Conservation (phyloP, 2,888 invertebrate genomes). For the Hydraecia micacea region DNA sequence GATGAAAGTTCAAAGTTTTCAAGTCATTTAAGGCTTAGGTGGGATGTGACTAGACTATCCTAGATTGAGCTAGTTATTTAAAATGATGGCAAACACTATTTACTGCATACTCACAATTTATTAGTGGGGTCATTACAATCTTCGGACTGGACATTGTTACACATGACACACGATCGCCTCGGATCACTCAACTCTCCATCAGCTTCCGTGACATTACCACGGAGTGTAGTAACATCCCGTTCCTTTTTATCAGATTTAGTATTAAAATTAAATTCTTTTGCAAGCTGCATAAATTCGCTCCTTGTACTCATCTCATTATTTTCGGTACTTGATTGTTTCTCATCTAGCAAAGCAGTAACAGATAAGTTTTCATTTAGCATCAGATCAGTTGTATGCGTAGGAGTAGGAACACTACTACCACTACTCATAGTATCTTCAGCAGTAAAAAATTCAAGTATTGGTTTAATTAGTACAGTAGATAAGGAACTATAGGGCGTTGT, state of each 20-base stretch:
- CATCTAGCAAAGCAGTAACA: slow-evolving; percentile 66
- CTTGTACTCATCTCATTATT: slow-evolving; percentile 54
- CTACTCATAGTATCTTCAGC: slow-evolving; percentile 56
- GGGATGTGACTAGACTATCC: neutral
- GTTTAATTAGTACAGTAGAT: slow-evolving; percentile 39
- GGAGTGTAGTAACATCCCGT: slow-evolving; percentile 19
- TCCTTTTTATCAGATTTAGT: slow-evolving; percentile 64
- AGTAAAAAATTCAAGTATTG: slow-evolving; percentile 32
- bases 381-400: slow-evolving; percentile 52
- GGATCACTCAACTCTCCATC: slow-evolving; percentile 45
- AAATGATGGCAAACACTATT: neutral
- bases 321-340: slow-evolving; percentile 52
- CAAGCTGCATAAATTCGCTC: slow-evolving; percentile 61
- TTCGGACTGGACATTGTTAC: slow-evolving; percentile 76
- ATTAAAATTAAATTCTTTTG: slow-evolving; percentile 65
- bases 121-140: slow-evolving; percentile 78
- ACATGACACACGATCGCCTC: slow-evolving; percentile 78
- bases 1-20: neutral
- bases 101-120: slow-evolving; percentile 76
- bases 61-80: neutral
- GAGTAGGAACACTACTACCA: slow-evolving; percentile 51
- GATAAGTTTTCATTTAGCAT: slow-evolving; percentile 67
- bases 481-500: slow-evolving; percentile 27
- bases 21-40: neutral
- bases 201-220: slow-evolving; percentile 39